These are phyloP conservation scores for Lophura nycthemera DNA, from an alignment of 2,113 vertebrate genomes.

Conservation along the genomic window DNA sequence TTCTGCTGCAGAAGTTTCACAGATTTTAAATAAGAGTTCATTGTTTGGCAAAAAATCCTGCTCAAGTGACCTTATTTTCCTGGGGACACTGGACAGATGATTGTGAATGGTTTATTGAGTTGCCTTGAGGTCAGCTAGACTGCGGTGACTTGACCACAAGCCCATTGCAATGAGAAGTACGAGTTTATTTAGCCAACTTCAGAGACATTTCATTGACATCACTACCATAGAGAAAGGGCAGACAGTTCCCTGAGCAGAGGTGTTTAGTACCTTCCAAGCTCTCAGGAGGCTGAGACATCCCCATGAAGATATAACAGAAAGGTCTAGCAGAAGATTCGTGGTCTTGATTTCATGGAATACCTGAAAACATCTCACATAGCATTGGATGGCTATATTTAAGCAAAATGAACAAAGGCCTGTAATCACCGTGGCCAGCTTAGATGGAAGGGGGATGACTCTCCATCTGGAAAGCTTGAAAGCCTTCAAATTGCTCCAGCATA, in stretches of 20 bases:
- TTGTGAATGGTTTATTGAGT: neutral
- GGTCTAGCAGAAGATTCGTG: neutral
- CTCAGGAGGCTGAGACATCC: neutral
- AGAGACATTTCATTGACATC: neutral
- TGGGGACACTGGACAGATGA: neutral
- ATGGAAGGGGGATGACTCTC: neutral
- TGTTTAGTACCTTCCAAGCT: accelerated
- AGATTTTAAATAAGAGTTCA: neutral
- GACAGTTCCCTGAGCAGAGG: neutral
- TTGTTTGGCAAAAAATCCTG: neutral
- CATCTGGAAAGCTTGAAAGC: neutral
- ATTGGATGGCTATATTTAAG: neutral
- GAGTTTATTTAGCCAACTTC: neutral
- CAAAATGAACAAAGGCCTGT: neutral
- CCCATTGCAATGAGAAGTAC: neutral
- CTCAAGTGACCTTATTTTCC: neutral
- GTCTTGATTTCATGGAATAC: neutral
- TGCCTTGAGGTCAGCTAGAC: neutral
- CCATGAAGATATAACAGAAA: neutral
- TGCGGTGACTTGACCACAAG: neutral
- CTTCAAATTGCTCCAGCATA: neutral
- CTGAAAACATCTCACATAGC: neutral
- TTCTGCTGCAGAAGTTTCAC: neutral
- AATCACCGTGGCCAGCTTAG: neutral
- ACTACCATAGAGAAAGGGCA: neutral